A percentile compares a stretch with the other conserved stretches of the same genome.
phyloP scores from a whole-genome alignment of 2,888 invertebrate species.

The Aphrophora alni region DNA sequence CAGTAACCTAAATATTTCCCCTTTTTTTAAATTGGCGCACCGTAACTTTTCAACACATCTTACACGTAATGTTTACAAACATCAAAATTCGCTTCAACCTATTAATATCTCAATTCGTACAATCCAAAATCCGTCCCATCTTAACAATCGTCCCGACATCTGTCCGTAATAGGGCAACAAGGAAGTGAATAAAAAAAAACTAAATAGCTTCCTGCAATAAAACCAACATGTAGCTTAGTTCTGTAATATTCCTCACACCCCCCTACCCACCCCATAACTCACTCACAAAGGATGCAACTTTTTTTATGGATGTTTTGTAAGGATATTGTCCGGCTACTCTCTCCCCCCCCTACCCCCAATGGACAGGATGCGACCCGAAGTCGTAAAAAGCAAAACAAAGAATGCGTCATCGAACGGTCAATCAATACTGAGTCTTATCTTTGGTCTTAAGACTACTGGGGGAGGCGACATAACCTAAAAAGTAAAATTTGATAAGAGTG shows the following conservation, averaged over 20 bases:
- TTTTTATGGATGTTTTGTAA: conserved; percentile 6
- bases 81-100: no score
- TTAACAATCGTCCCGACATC: not conserved
- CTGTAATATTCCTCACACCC: not conserved
- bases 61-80: no score
- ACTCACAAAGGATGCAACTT: not conserved
- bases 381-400: conserved; percentile 6
- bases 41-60: no score
- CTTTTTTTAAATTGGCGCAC: no score
- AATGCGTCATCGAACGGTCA: conserved; percentile 9
- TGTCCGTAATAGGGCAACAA: not conserved
- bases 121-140: not conserved
- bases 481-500: no score
- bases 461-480: no score
- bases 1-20: no score
- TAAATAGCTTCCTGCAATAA: not conserved
- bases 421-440: not conserved
- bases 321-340: conserved; percentile 1
- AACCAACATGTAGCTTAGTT: conserved; percentile 4
- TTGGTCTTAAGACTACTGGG: no score
- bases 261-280: not conserved
- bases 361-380: not conserved
- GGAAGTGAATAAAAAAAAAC: conserved; percentile 3
- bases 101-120: no score
- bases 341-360: not conserved